Evolutionary conservation across 2,113 vertebrate genomes (phyloP).

Genomic region (Geococcyx californianus): DNA sequence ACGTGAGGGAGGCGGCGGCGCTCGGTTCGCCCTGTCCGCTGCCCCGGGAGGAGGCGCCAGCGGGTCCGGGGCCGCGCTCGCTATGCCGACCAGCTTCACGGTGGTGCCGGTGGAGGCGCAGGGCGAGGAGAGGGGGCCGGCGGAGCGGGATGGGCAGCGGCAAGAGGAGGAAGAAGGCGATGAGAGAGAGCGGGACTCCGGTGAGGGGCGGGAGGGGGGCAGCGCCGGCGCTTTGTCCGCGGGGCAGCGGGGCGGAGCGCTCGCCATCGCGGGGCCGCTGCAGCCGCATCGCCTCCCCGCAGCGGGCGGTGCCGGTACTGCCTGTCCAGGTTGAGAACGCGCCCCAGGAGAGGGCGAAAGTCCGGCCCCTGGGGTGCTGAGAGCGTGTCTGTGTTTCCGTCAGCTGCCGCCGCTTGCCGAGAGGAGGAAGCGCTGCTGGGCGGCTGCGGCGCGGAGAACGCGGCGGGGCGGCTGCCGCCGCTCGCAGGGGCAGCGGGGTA

Average conservation of each 20-base stretch:
- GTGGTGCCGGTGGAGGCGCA: slow-evolving; percentile 77
- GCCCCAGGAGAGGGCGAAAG: background rate
- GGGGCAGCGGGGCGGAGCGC: background rate
- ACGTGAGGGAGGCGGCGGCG: slow-evolving; percentile 54
- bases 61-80: background rate
- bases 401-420: background rate
- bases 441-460: background rate
- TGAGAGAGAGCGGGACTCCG: background rate
- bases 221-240: background rate
- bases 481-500: accelerated
- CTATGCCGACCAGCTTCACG: slow-evolving; percentile 78
- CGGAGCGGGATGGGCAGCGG: background rate
- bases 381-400: background rate
- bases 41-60: background rate
- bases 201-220: background rate
- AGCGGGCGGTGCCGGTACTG: background rate
- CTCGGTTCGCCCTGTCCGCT: background rate
- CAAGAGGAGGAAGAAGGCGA: background rate
- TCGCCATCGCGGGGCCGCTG: too few relatives aligned
- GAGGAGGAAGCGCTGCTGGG: background rate
- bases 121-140: background rate
- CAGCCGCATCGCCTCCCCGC: too few relatives aligned
- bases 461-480: background rate
- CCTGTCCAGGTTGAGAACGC: background rate
- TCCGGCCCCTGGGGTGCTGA: background rate